These are phyloP conservation scores for Holotrichia oblita DNA, from an alignment of 1,140 invertebrate species.

Conservation along the genomic window DNA sequence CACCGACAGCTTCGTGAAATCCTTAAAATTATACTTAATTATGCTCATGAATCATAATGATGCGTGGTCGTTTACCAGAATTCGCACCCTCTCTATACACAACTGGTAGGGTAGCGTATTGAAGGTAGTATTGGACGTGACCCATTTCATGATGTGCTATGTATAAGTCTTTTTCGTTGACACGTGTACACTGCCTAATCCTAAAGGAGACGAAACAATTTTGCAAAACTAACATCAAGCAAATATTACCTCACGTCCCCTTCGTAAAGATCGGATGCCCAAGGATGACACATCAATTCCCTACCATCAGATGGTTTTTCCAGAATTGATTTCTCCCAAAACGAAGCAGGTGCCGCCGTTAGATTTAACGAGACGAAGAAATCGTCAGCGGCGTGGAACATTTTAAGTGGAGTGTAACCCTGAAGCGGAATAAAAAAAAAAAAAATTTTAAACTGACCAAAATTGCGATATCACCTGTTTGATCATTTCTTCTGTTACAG, in stretches of 20 bases:
- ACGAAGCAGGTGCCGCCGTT: no score
- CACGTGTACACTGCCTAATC: conserved; percentile 88
- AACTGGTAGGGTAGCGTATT: conserved; percentile 80
- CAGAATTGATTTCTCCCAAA: no score
- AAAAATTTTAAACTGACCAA: neutral
- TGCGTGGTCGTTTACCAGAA: conserved; percentile 72
- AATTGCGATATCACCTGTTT: conserved; percentile 66
- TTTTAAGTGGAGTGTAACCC: conserved; percentile 76
- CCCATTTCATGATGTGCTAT: no score
- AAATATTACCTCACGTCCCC: conserved; percentile 63
- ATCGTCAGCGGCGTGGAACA: no score
- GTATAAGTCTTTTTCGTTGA: no score
- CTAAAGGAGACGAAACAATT: conserved; percentile 59
- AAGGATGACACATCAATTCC: no score
- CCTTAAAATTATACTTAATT: conserved; percentile 63
- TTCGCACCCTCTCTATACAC: conserved; percentile 86
- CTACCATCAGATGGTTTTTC: no score
- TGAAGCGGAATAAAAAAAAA: conserved; percentile 54
- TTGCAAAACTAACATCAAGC: neutral
- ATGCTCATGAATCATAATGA: no score
- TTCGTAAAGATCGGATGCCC: conserved; percentile 91
- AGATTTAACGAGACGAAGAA: no score
- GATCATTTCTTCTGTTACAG: conserved; percentile 77
- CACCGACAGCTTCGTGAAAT: no score
- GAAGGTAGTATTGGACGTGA: no score